Evolutionary conservation across 2,797 vertebrate genomes (phyloP).

Genomic region (Staurois parvus): DNA sequence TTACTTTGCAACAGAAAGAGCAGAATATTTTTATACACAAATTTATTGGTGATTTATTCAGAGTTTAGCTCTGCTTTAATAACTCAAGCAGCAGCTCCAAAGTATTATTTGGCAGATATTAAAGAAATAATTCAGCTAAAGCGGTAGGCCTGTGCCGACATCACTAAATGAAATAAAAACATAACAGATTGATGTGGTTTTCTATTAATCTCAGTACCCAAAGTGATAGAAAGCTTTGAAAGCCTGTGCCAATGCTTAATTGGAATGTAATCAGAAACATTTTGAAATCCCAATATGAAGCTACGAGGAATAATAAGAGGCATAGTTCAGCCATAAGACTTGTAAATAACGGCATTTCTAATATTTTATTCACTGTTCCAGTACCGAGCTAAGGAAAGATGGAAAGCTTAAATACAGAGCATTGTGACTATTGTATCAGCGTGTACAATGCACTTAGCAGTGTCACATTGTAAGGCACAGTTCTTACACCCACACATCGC

Average conservation of each 20-base stretch:
- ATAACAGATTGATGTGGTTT: conserved; percentile 16
- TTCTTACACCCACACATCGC: conserved; percentile 26
- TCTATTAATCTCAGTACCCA: neutral
- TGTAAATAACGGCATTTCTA: neutral
- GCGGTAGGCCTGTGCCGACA: neutral
- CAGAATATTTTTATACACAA: too few species aligned
- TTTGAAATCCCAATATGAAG: neutral
- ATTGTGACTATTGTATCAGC: conserved; percentile 2
- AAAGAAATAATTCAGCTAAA: neutral
- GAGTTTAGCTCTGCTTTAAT: too few species aligned
- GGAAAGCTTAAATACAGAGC: neutral
- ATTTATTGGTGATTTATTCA: too few species aligned
- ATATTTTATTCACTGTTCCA: neutral
- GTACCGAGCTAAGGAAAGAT: neutral
- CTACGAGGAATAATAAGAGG: neutral
- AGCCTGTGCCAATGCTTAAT: conserved; percentile 18
- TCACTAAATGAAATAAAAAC: conserved; percentile 17
- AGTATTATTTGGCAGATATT: conserved; percentile 4
- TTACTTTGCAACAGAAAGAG: too few species aligned
- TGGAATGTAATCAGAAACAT: conserved; percentile 9
- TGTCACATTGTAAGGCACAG: neutral
- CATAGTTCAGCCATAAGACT: neutral
- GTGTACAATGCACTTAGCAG: neutral
- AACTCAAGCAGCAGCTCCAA: too few species aligned
- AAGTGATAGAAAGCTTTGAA: neutral